Conservation (phyloP, 1,140 invertebrate genomes). For the Zaprionus davidi region DNA sequence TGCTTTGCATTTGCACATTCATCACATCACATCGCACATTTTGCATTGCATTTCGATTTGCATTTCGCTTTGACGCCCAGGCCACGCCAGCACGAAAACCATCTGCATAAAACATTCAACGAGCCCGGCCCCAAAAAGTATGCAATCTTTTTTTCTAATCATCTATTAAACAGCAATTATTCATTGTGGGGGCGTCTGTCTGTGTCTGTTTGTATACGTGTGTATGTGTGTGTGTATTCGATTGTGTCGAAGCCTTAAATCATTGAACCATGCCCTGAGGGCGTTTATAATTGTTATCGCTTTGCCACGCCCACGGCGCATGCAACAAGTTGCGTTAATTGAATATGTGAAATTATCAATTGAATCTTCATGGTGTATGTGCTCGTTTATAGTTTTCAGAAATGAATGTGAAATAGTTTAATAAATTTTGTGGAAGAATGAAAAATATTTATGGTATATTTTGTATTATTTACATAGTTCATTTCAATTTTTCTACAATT, state of each 20-base stretch:
- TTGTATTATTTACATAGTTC: background rate
- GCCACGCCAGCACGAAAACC: constrained; percentile 12
- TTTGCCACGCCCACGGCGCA: constrained; percentile 50
- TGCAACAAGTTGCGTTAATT: constrained; percentile 61
- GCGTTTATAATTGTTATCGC: constrained; percentile 72
- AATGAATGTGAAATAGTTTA: background rate
- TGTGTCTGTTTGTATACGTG: background rate
- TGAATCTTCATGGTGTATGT: constrained; percentile 38
- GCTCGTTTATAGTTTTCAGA: background rate
- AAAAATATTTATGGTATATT: background rate
- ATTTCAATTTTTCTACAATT: background rate
- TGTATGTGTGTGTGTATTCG: constrained; percentile 8
- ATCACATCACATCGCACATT: constrained; percentile 78
- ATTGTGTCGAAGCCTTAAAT: constrained; percentile 52
- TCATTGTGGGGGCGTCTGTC: constrained; percentile 12
- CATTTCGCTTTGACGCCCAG: constrained; percentile 47
- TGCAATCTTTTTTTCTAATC: constrained; percentile 65
- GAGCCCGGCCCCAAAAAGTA: constrained; percentile 55
- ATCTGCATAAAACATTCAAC: constrained; percentile 45
- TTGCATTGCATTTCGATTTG: constrained; percentile 10
- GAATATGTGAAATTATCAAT: constrained; percentile 44
- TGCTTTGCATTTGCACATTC: constrained; percentile 71
- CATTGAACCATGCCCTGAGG: constrained; percentile 58
- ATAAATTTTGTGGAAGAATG: background rate
- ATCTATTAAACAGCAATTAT: constrained; percentile 76